Conservation (phyloP, 1,140 invertebrate genomes). For the Laupala kohalensis region DNA sequence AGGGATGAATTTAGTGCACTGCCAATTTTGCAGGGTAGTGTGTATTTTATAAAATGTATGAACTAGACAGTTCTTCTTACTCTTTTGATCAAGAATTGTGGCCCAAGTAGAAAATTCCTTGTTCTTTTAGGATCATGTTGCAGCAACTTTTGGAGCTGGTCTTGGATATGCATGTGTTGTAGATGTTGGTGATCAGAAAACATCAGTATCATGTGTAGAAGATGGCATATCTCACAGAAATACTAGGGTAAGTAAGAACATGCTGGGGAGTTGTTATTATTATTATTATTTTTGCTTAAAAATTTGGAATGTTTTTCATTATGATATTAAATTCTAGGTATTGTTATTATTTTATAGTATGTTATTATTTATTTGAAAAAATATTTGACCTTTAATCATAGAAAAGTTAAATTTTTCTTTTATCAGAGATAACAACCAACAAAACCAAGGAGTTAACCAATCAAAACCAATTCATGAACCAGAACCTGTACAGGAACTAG, state of each 20-base stretch:
- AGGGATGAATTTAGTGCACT: too few relatives aligned
- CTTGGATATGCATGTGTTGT: slow-evolving; percentile 86
- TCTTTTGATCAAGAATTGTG: too few relatives aligned
- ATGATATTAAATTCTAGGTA: too few relatives aligned
- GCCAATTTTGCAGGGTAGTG: too few relatives aligned
- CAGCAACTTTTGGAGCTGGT: slow-evolving; percentile 86
- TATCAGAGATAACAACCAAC: too few relatives aligned
- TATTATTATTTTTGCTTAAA: background rate
- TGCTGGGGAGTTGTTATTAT: background rate
- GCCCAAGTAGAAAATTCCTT: too few relatives aligned
- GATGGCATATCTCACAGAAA: slow-evolving; percentile 86
- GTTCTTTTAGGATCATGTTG: slow-evolving; percentile 64
- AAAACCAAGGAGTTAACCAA: too few relatives aligned
- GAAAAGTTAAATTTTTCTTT: too few relatives aligned
- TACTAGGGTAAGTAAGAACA: slow-evolving; percentile 48
- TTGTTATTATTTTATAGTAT: background rate
- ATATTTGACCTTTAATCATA: too few relatives aligned
- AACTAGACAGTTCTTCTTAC: too few relatives aligned
- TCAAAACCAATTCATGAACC: too few relatives aligned
- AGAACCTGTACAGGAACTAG: too few relatives aligned
- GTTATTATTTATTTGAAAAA: slow-evolving; percentile 10
- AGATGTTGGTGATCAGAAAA: slow-evolving; percentile 91
- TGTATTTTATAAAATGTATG: background rate
- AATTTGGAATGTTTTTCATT: background rate
- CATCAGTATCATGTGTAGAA: slow-evolving; percentile 88